Conservation (phyloP, 2,113 vertebrate genomes). For the Nasalis larvatus region DNA sequence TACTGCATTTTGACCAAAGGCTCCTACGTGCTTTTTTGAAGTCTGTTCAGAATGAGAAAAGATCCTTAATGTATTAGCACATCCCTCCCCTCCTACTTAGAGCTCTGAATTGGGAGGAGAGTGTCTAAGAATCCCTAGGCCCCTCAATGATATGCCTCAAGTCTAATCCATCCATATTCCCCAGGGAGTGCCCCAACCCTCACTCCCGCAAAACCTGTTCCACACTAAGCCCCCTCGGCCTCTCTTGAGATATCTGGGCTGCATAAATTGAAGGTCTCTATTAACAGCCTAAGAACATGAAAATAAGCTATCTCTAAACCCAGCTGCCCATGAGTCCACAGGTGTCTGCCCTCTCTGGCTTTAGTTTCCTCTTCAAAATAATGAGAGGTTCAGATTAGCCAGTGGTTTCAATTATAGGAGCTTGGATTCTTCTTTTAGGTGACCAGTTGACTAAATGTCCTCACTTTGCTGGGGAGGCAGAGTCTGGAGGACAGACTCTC, state of each 20-base stretch:
- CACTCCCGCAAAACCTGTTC: too few relatives aligned
- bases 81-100: neutral
- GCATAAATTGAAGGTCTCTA: neutral
- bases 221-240: neutral
- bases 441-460: neutral
- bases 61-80: neutral
- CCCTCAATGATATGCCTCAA: neutral
- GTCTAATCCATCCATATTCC: neutral
- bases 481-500: neutral
- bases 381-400: neutral
- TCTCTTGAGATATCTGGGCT: neutral
- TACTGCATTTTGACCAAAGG: neutral
- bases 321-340: rapidly evolving
- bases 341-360: neutral
- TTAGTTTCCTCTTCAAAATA: neutral
- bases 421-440: neutral
- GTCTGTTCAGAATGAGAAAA: neutral
- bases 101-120: neutral
- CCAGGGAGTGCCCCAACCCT: neutral
- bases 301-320: neutral
- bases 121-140: neutral
- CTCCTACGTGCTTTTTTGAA: neutral
- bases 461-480: neutral
- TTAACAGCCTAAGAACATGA: neutral
- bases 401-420: neutral